Conservation (phyloP, 1,140 invertebrate species). For the Drosophila takahashii region DNA sequence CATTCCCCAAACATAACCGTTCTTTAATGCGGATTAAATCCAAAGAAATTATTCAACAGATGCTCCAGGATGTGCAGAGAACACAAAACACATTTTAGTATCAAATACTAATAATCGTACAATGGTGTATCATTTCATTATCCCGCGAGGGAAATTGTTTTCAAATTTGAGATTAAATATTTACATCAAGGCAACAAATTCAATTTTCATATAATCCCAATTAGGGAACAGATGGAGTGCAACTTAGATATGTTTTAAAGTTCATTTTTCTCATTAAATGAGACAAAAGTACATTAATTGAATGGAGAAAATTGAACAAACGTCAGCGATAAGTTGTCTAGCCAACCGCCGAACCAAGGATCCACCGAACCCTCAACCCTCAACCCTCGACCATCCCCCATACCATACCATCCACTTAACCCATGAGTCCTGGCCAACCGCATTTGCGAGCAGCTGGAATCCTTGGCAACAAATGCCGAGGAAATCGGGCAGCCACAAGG, state of each 20-base stretch:
- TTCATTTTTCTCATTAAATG: neutral
- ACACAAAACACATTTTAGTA: constrained; percentile 21
- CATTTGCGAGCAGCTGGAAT: constrained; percentile 40
- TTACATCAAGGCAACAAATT: neutral
- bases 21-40: constrained; percentile 56
- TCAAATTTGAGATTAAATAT: constrained; percentile 2
- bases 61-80: constrained; percentile 30
- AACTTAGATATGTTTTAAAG: neutral
- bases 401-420: constrained; percentile 27
- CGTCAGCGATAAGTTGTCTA: constrained; percentile 49
- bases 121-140: neutral
- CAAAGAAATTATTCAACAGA: constrained; percentile 37
- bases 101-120: constrained; percentile 21
- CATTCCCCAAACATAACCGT: constrained; percentile 26
- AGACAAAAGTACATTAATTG: constrained; percentile 23
- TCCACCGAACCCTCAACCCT: constrained; percentile 7
- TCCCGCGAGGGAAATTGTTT: constrained; percentile 5
- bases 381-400: neutral
- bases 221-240: neutral
- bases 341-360: constrained; percentile 40
- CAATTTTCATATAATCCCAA: neutral
- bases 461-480: constrained; percentile 42
- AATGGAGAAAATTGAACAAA: constrained; percentile 24
- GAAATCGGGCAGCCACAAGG: constrained; percentile 29
- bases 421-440: constrained; percentile 31